These are phyloP conservation scores for Drosophila oshimai DNA, from an alignment of 1,140 invertebrate species.

Conservation along the genomic window DNA sequence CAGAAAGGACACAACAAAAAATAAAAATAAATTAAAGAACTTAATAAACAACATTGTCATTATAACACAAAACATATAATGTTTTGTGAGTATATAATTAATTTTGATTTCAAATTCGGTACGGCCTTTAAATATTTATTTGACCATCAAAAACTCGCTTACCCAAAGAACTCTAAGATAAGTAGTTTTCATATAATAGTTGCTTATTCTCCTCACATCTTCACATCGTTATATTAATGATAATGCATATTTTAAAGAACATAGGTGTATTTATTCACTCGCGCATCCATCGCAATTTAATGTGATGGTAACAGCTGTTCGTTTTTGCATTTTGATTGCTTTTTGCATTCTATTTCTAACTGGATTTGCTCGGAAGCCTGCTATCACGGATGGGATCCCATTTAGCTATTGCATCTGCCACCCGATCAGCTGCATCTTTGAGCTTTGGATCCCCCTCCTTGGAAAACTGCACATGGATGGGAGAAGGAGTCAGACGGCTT, in stretches of 20 bases:
- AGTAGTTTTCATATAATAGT: constrained; percentile 5
- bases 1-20: too few relatives aligned
- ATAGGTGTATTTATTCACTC: not conserved
- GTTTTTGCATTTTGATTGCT: constrained; percentile 43
- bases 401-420: constrained; percentile 9
- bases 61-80: too few relatives aligned
- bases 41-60: too few relatives aligned
- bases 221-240: not conserved
- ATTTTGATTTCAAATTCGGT: too few relatives aligned
- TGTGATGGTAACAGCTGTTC: constrained; percentile 8
- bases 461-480: constrained; percentile 3
- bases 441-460: not conserved
- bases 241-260: not conserved
- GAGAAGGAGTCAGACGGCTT: not conserved
- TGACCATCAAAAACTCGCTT: too few relatives aligned
- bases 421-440: not conserved
- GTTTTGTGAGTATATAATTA: too few relatives aligned
- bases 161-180: too few relatives aligned
- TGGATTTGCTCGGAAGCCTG: not conserved
- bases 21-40: too few relatives aligned
- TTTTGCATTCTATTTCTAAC: constrained; percentile 40
- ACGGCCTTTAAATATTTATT: too few relatives aligned
- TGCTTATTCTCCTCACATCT: not conserved
- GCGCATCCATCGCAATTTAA: not conserved
- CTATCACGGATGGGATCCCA: constrained; percentile 1